phyloP scores from a whole-genome alignment of 2,888 invertebrate genomes.

The Oscheius onirici region DNA sequence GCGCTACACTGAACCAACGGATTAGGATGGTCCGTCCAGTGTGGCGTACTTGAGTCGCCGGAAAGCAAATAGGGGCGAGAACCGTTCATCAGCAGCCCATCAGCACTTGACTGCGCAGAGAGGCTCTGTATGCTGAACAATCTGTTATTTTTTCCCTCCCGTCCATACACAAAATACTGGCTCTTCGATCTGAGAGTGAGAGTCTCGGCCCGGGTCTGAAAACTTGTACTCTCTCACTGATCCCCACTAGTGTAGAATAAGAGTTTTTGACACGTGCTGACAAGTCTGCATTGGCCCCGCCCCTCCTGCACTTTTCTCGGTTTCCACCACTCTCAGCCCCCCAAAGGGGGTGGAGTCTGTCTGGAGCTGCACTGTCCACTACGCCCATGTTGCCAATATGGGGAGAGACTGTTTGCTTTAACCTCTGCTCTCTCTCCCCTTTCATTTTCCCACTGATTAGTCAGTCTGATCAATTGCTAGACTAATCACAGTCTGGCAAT shows the following conservation, averaged over 20 bases:
- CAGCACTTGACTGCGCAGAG: slow-evolving; percentile 27
- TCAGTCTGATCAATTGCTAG: neutral
- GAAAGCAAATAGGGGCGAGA: slow-evolving; percentile 32
- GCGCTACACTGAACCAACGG: slow-evolving; percentile 20
- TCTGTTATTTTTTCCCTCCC: slow-evolving; percentile 10
- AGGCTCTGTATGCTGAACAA: slow-evolving; percentile 21
- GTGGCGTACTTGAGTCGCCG: slow-evolving; percentile 32
- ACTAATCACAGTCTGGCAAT: neutral
- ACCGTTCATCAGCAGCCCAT: slow-evolving; percentile 33
- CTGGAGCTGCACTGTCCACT: slow-evolving; percentile 34
- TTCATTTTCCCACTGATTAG: slow-evolving; percentile 14
- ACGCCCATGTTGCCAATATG: slow-evolving; percentile 27
- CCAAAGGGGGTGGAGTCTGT: slow-evolving; percentile 31
- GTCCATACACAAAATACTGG: neutral
- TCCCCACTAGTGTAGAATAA: no score
- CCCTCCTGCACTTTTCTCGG: slow-evolving; percentile 28
- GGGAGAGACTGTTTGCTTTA: slow-evolving; percentile 19
- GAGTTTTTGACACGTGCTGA: neutral
- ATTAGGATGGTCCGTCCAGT: slow-evolving; percentile 29
- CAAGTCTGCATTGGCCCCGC: slow-evolving; percentile 19
- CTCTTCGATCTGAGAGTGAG: no score
- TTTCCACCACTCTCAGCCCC: slow-evolving; percentile 18
- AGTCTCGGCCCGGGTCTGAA: no score
- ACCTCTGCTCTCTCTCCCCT: neutral
- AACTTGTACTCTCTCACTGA: no score